phyloP scores from a whole-genome alignment of 2,888 invertebrate genomes.

The Scaptomyza reducta region DNA sequence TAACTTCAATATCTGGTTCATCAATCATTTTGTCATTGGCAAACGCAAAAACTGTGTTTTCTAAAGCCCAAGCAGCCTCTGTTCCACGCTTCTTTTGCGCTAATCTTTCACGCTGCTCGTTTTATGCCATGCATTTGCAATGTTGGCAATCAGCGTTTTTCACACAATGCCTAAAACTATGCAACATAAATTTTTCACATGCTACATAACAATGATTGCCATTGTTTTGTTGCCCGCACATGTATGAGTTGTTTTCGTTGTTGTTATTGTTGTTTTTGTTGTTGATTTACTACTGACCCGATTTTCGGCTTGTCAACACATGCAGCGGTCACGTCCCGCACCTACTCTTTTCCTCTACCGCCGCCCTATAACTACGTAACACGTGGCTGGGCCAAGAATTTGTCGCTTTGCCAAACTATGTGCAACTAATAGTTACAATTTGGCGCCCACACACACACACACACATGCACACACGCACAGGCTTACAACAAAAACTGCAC shows the following conservation, averaged over 20 bases:
- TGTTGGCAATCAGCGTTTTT: slow-evolving; percentile 59
- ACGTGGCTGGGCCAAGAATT: slow-evolving; percentile 63
- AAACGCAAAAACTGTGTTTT: slow-evolving; percentile 23
- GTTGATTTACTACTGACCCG: slow-evolving; percentile 80
- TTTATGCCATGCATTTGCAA: slow-evolving; percentile 34
- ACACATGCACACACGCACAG: slow-evolving; percentile 4
- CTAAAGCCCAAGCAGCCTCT: not conserved
- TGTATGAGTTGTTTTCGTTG: slow-evolving; percentile 29
- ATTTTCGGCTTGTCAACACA: slow-evolving; percentile 78
- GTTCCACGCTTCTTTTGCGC: no score
- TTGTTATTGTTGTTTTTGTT: slow-evolving; percentile 39
- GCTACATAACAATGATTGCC: slow-evolving; percentile 72
- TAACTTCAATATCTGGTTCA: slow-evolving; percentile 40
- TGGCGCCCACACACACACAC: slow-evolving; percentile 45
- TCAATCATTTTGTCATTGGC: slow-evolving; percentile 46
- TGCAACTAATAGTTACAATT: slow-evolving; percentile 77
- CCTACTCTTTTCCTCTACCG: not conserved
- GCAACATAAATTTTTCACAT: slow-evolving; percentile 64
- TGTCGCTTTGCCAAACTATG: slow-evolving; percentile 72
- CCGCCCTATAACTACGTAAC: slow-evolving; percentile 5
- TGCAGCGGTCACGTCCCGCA: slow-evolving; percentile 41
- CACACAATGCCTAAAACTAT: slow-evolving; percentile 56
- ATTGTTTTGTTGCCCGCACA: slow-evolving; percentile 52
- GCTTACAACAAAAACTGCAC: slow-evolving; percentile 22
- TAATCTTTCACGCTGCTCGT: slow-evolving; percentile 1